phyloP scores from a whole-genome alignment of 2,113 vertebrate species.

The Micromys minutus region DNA sequence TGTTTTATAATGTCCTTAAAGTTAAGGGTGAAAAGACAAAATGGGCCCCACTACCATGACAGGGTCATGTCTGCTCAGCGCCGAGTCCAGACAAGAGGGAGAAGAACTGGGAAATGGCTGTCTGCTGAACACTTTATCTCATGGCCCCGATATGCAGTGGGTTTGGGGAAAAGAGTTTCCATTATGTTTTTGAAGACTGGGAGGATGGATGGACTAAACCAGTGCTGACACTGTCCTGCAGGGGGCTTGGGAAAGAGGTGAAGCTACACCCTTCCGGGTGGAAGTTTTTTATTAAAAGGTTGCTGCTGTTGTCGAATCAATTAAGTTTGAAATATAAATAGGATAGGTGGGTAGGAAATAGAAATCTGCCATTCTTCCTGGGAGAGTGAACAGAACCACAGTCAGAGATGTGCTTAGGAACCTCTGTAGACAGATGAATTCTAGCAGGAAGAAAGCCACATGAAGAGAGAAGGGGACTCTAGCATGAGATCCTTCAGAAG shows the following conservation, averaged over 20 bases:
- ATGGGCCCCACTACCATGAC: background rate
- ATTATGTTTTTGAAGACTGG: background rate
- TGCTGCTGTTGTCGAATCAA: background rate
- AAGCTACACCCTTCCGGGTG: background rate
- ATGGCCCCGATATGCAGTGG: accelerated
- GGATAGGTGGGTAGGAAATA: background rate
- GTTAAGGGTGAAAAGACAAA: background rate
- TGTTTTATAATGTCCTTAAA: background rate
- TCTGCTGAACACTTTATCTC: background rate
- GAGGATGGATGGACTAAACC: background rate
- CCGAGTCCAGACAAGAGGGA: background rate
- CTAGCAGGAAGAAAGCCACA: background rate
- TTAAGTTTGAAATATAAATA: background rate
- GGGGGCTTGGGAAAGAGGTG: background rate
- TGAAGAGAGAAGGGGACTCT: background rate
- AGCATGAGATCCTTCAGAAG: background rate
- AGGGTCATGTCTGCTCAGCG: background rate
- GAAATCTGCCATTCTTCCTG: background rate
- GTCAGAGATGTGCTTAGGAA: background rate
- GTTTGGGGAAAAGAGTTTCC: background rate
- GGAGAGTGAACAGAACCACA: background rate
- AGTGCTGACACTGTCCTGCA: background rate
- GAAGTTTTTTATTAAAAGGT: background rate
- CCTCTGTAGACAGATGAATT: background rate
- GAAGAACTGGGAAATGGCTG: background rate